These are phyloP conservation scores for Eublepharis macularius DNA, from an alignment of 2,113 vertebrate species.

Conservation along the genomic window DNA sequence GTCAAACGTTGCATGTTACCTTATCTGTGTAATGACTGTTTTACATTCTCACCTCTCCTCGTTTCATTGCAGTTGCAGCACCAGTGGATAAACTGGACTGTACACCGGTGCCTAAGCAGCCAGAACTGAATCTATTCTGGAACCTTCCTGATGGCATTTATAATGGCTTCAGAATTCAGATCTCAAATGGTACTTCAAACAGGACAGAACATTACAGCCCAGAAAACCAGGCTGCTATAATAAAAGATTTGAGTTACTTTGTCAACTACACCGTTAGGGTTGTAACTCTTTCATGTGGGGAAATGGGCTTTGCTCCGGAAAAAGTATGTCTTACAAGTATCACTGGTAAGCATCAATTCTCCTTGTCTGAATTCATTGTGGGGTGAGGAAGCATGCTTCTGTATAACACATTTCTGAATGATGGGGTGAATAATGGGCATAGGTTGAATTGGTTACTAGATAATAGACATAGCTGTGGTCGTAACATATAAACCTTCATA, in stretches of 20 bases:
- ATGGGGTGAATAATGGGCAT: not conserved
- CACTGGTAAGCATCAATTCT: conserved; percentile 73
- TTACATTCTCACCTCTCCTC: not conserved
- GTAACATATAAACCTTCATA: not conserved
- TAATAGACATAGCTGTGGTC: not conserved
- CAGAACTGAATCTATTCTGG: conserved; percentile 79
- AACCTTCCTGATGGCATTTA: conserved; percentile 64
- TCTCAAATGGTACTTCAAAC: conserved; percentile 27
- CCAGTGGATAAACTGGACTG: conserved; percentile 69
- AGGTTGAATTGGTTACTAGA: not conserved
- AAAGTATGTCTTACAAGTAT: conserved; percentile 74
- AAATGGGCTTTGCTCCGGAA: conserved; percentile 43
- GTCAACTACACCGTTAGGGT: conserved; percentile 75
- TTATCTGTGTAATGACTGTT: not conserved
- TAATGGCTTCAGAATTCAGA: conserved; percentile 61
- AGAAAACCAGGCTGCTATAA: not conserved
- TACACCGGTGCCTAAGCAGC: conserved; percentile 36
- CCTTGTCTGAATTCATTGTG: not conserved
- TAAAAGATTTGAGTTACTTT: conserved; percentile 64
- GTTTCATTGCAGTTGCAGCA: conserved; percentile 61
- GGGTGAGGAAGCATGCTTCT: not conserved
- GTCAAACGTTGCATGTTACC: not conserved
- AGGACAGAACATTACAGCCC: fast-evolving
- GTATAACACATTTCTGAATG: not conserved
- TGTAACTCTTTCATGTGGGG: conserved; percentile 70